These are phyloP conservation scores for Zelleria hepariella DNA, from an alignment of 2,888 invertebrate genomes.

Conservation along the genomic window DNA sequence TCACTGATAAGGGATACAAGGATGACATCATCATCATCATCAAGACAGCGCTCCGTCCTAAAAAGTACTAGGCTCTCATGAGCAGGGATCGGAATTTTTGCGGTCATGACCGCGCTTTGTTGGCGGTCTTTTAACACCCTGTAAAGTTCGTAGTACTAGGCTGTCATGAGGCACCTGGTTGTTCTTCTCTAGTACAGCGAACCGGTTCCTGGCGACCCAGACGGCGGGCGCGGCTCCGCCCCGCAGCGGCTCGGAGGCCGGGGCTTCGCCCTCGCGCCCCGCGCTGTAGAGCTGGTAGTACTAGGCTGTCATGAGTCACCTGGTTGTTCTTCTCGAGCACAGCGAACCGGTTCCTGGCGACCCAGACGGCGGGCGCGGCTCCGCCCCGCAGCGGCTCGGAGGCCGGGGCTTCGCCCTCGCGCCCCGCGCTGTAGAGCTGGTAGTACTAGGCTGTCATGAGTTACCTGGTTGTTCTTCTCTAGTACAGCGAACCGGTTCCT, in stretches of 20 bases:
- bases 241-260: conserved; percentile 74
- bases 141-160: too few relatives aligned
- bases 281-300: conserved; percentile 94
- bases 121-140: too few relatives aligned
- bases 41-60: too few relatives aligned
- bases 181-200: conserved; percentile 90
- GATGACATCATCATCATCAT: too few relatives aligned
- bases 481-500: conserved; percentile 93
- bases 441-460: too few relatives aligned
- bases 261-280: conserved; percentile 82
- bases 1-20: too few relatives aligned
- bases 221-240: conserved; percentile 93
- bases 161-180: conserved; percentile 73
- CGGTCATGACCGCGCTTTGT: too few relatives aligned
- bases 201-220: conserved; percentile 94
- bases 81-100: too few relatives aligned
- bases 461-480: conserved; percentile 86
- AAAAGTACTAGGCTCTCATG: too few relatives aligned
- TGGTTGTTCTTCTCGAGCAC: conserved; percentile 90
- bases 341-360: conserved; percentile 93
- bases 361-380: conserved; percentile 95
- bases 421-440: conserved; percentile 92
- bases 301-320: too few relatives aligned
- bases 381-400: conserved; percentile 76
- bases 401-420: conserved; percentile 81